Percentiles rank a stretch among this genome's conserved stretches.
Evolutionary conservation across 2,113 vertebrate species (phyloP).

Genomic region (Caretta caretta): DNA sequence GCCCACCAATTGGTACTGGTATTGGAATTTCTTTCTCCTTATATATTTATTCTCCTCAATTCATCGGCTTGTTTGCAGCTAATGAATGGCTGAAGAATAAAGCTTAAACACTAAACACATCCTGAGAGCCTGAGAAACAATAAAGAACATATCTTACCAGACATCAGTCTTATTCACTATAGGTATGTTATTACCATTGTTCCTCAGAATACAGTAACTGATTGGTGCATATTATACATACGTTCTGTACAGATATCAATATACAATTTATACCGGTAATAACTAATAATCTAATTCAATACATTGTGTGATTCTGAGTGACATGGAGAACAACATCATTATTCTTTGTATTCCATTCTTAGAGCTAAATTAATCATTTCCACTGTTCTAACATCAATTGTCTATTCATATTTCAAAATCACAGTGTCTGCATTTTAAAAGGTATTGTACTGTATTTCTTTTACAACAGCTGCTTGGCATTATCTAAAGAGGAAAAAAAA

Average conservation of each 20-base stretch:
- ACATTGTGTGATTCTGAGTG: constrained; percentile 24
- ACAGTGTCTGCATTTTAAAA: constrained; percentile 32
- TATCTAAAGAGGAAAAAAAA: constrained; percentile 36
- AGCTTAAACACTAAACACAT: not conserved
- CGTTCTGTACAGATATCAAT: not conserved
- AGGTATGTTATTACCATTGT: not conserved
- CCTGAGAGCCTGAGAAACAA: not conserved
- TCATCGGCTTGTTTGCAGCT: not conserved
- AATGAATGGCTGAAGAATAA: constrained; percentile 22
- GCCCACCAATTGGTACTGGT: constrained; percentile 4
- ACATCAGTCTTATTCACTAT: not conserved
- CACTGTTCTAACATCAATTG: constrained; percentile 38
- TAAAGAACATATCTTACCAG: constrained; percentile 37
- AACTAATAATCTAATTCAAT: constrained; percentile 43
- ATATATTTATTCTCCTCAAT: constrained; percentile 2
- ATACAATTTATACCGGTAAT: constrained; percentile 40
- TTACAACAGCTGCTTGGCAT: constrained; percentile 44
- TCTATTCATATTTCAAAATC: constrained; percentile 50
- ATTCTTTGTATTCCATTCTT: constrained; percentile 36
- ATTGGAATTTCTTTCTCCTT: constrained; percentile 43
- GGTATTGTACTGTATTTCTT: constrained; percentile 29
- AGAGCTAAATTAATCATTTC: constrained; percentile 47
- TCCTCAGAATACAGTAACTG: constrained; percentile 34
- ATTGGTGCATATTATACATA: constrained; percentile 20
- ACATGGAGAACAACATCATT: constrained; percentile 13